Conservation (phyloP, 2,113 vertebrate genomes). For the Mirza zaza region DNA sequence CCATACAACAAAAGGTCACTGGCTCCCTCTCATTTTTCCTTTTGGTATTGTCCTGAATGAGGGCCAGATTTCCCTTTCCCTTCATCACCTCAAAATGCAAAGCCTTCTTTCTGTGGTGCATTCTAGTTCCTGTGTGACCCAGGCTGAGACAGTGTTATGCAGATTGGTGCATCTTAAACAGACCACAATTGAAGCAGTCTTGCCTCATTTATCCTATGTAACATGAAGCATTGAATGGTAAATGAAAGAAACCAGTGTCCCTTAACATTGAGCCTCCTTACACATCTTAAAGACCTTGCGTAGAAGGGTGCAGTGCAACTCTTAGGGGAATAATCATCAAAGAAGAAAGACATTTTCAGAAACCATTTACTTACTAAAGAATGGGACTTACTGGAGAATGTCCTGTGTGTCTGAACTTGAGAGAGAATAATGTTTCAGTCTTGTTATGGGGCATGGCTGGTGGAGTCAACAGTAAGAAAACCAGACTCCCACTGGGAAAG, state of each 20-base stretch:
- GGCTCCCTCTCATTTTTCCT: neutral
- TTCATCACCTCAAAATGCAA: neutral
- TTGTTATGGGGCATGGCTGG: neutral
- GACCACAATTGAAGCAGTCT: neutral
- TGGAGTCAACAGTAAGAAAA: neutral
- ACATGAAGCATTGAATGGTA: neutral
- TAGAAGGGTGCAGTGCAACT: neutral
- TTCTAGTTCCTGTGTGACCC: neutral
- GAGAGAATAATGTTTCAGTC: conserved; percentile 22
- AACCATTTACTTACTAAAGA: conserved; percentile 39
- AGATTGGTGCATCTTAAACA: neutral
- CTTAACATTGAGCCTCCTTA: neutral
- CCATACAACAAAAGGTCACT: neutral
- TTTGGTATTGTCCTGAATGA: neutral
- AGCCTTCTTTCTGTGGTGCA: neutral
- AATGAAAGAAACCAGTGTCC: conserved; percentile 36
- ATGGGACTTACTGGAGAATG: conserved; percentile 10
- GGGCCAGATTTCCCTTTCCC: no score
- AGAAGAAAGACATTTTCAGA: neutral
- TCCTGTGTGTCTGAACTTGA: neutral
- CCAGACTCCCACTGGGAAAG: neutral
- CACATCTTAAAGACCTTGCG: neutral
- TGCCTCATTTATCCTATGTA: neutral
- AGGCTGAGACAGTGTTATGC: no score
- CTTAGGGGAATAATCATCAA: neutral